These are phyloP conservation scores for Egretta garzetta DNA, from an alignment of 2,113 vertebrate species.

Conservation along the genomic window DNA sequence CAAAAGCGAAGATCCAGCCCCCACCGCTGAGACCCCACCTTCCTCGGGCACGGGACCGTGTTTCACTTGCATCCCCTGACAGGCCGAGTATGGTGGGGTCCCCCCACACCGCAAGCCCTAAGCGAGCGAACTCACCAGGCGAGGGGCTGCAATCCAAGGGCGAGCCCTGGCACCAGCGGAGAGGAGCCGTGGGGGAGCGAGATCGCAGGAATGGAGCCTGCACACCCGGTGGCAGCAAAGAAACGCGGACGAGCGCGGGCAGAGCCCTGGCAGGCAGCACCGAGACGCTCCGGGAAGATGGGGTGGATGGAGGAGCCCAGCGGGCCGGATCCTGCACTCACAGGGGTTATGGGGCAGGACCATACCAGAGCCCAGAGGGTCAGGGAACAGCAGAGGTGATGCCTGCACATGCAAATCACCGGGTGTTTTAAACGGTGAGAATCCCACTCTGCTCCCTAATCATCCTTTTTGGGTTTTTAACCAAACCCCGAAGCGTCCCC, in stretches of 20 bases:
- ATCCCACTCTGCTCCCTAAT: neutral
- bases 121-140: accelerated
- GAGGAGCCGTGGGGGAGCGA: accelerated
- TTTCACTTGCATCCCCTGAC: accelerated
- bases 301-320: neutral
- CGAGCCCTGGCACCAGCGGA: accelerated
- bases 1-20: neutral
- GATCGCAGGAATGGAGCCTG: conserved; percentile 29
- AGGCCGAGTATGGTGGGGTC: accelerated
- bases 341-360: neutral
- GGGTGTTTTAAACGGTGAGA: accelerated
- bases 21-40: accelerated
- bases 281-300: neutral
- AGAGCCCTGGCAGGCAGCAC: neutral
- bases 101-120: accelerated
- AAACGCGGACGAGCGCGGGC: neutral
- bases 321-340: neutral
- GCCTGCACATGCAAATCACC: neutral
- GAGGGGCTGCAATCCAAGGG: accelerated
- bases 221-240: conserved; percentile 61
- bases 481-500: neutral
- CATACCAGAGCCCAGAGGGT: too few species aligned
- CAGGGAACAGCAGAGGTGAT: neutral
- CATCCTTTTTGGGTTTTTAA: accelerated
- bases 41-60: accelerated